Percentiles rank a stretch among this genome's conserved stretches.
These are phyloP conservation scores for Prionailurus viverrinus DNA, from an alignment of 2,113 vertebrate genomes.

Conservation along the genomic window DNA sequence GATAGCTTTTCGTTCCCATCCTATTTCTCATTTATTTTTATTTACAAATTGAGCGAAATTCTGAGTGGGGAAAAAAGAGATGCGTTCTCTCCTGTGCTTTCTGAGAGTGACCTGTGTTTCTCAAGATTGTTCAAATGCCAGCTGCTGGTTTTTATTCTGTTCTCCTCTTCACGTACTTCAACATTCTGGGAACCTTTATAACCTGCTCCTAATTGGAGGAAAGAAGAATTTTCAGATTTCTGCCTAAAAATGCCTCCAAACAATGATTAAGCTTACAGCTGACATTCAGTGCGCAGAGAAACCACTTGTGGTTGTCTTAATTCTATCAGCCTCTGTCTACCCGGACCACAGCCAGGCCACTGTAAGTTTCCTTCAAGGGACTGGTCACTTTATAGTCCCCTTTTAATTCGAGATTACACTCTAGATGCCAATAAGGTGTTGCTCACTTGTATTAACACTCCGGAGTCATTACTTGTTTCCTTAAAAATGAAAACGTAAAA, in stretches of 20 bases:
- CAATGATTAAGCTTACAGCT: slow-evolving; percentile 70
- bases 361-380: slow-evolving; percentile 50
- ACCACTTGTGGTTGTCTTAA: slow-evolving; percentile 72
- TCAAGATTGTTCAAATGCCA: slow-evolving; percentile 43
- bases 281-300: slow-evolving; percentile 73
- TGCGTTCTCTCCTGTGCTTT: neutral
- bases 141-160: slow-evolving; percentile 46
- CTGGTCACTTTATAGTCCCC: slow-evolving; percentile 39
- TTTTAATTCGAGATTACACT: slow-evolving; percentile 63
- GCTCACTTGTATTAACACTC: slow-evolving; percentile 16
- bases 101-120: neutral
- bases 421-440: slow-evolving; percentile 37
- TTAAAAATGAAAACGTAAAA: slow-evolving; percentile 64
- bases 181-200: slow-evolving; percentile 44
- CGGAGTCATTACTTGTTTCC: slow-evolving; percentile 42
- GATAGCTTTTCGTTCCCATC: neutral
- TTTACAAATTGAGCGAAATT: neutral
- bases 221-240: slow-evolving; percentile 70
- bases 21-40: slow-evolving; percentile 45
- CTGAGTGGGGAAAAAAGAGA: neutral
- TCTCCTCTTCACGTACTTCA: slow-evolving; percentile 51
- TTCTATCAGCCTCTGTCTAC: slow-evolving; percentile 58
- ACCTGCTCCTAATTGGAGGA: slow-evolving; percentile 61
- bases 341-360: slow-evolving; percentile 53
- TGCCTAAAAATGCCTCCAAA: slow-evolving; percentile 75